These are phyloP conservation scores for Centropus unirufus DNA, from an alignment of 2,113 vertebrate genomes.

Conservation along the genomic window DNA sequence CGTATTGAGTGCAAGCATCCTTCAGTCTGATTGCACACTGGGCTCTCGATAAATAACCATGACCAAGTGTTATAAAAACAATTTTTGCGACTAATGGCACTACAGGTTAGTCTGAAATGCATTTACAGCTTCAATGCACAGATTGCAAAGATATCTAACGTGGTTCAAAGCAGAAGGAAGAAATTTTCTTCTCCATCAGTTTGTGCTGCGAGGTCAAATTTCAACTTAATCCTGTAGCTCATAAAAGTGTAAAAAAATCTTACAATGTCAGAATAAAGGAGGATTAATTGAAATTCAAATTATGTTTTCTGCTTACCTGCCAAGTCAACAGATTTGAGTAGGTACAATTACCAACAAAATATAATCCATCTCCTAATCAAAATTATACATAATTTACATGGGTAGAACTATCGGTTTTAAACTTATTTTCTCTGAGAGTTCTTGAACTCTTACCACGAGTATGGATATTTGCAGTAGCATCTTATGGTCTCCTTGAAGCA, in stretches of 20 bases:
- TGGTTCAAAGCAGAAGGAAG: not conserved
- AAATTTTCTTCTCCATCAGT: not conserved
- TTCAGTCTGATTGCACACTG: not conserved
- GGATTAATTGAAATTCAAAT: not conserved
- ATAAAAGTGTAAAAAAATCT: not conserved
- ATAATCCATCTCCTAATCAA: not conserved
- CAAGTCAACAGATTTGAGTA: not conserved
- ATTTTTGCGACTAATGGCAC: not conserved
- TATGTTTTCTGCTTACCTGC: not conserved
- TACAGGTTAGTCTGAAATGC: not conserved
- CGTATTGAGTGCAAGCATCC: not conserved
- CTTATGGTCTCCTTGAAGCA: not conserved
- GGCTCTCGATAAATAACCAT: not conserved
- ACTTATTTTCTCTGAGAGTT: not conserved
- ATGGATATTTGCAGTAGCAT: not conserved
- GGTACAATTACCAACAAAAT: not conserved
- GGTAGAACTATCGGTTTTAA: not conserved
- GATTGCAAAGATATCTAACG: not conserved
- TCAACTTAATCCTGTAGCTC: not conserved
- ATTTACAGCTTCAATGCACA: not conserved
- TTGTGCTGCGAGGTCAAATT: not conserved
- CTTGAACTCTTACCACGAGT: not conserved
- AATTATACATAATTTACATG: not conserved
- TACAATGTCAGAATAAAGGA: not conserved
- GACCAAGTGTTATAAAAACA: not conserved